Base-by-base conservation (phyloP, 2,888 invertebrate genomes). In the Ischnura elegans region DNA sequence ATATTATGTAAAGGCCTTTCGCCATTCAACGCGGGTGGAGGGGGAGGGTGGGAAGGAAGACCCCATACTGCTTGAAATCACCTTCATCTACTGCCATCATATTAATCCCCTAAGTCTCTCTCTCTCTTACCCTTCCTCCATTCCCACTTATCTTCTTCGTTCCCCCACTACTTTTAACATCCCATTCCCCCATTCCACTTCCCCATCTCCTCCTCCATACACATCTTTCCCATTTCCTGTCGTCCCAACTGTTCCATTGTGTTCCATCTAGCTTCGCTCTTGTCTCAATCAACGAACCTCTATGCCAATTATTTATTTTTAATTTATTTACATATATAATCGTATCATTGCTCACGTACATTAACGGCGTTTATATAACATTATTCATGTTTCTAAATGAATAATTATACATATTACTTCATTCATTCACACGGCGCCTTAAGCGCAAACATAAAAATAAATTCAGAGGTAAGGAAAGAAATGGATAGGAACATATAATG, bases 91-190 rank as follows among this genome's bases (percentile, higher is more conserved):
- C 86, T 86, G 46, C 86, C 86, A 86, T 86, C 86, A 86, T 96
- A 96, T 96, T 95, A 76, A 76, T 76, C 94, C 95, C 95, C 95
- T 94, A 94, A 94, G 94, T 93, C 94, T 94, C 94, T 94, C 94
- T 94, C 94, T 47, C 46, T 42, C 76, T 2, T 21, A 84, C 93
- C 66, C 55, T 84, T 43, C 93, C 84, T 66, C 66, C 13, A 29
- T 10, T 25, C 66, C 66, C 36, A 29, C 36, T 25, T 29, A 51
- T 51, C 51, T 51, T 10, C 51, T 51, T 51, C 76, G 29, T 36
- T 25, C 5, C 29, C 76, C 76, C 76, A 8, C 61, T n/a, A 8
- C 61, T 25, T 36, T 36, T 36, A 2, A 29, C 76, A 0, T 13
- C 36, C 5, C 76, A 0, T 94, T 94, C 94, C 94, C 94, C 94